Evolutionary conservation across 2,888 invertebrate species (phyloP), one percentile per base, ranked within the genome.

Genomic region (Cabera pusaria): DNA sequence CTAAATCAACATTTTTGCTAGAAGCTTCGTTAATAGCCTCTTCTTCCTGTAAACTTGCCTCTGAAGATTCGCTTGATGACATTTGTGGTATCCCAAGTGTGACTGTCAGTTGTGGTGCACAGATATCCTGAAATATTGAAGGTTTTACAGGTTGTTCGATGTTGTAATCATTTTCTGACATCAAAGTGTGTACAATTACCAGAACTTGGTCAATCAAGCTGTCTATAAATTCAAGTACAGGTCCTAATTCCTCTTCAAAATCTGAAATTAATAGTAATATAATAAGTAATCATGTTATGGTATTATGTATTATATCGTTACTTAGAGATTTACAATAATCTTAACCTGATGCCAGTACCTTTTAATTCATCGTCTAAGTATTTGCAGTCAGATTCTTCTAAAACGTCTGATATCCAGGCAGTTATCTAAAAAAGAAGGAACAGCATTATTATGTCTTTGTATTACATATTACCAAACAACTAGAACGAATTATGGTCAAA

Each of bases 231-330:
- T 83, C 80, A 48, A 83, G 65, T 3, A 74, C 72, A 0, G 78
- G 80, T 0, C 85, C 85, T 53, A 76, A 80, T 61, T 76, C 59
- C 44, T 82, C 77, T 49, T 86, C 81, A 21, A 88, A 56, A 27
- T 87, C 87, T 87, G 61, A 45, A 65, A 64, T 14, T 26, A 11
- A 19, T n/a, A n/a, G n/a, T n/a, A n/a, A n/a, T n/a, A n/a, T n/a
- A n/a, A 4, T 14, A 14, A 14, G 4, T 14, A 14, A 2, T 14
- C 14, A 4, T 14, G 2, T 14, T 2, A 14, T 14, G n/a, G n/a
- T n/a, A n/a, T n/a, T n/a, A n/a, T n/a, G n/a, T n/a, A n/a, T n/a
- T n/a, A n/a, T n/a, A n/a, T n/a, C n/a, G n/a, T 14, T 14, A 14
- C 4, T 2, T 31, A 10, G 3, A n/a, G 3, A 1, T 16, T 9